phyloP scores from a whole-genome alignment of 2,797 vertebrate species.

The Microchirus variegatus region DNA sequence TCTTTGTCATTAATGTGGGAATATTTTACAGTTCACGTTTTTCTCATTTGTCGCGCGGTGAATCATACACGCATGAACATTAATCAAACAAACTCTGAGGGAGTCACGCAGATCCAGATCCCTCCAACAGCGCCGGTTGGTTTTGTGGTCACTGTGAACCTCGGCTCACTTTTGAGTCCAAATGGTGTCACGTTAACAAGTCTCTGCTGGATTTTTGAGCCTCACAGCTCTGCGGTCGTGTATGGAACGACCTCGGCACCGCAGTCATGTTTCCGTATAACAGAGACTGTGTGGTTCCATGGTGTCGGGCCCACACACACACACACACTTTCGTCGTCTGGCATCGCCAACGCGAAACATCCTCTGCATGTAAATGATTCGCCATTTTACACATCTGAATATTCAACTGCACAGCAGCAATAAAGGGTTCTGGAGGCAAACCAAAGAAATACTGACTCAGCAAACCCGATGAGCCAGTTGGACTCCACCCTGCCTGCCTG shows the following conservation, averaged over 20 bases:
- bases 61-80: background rate
- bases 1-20: background rate
- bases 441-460: too few species aligned
- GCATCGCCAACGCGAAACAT: constrained; percentile 1
- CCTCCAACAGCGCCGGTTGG: background rate
- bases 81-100: background rate
- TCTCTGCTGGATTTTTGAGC: constrained; percentile 11
- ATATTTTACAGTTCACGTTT: background rate
- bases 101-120: constrained; percentile 1
- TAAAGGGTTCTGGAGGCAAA: too few species aligned
- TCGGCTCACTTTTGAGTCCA: background rate
- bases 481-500: too few species aligned
- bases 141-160: constrained; percentile 16
- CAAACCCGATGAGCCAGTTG: too few species aligned
- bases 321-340: constrained; percentile 25
- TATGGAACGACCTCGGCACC: constrained; percentile 19
- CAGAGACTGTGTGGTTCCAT: constrained; percentile 42
- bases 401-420: too few species aligned
- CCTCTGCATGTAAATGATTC: constrained; percentile 7
- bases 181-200: constrained; percentile 26
- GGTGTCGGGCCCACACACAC: constrained; percentile 14
- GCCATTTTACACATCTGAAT: too few species aligned
- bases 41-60: background rate
- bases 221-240: constrained; percentile 25
- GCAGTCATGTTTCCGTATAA: constrained; percentile 33